Conservation (phyloP, 2,113 vertebrate genomes). For the Sinosuthora webbiana region DNA sequence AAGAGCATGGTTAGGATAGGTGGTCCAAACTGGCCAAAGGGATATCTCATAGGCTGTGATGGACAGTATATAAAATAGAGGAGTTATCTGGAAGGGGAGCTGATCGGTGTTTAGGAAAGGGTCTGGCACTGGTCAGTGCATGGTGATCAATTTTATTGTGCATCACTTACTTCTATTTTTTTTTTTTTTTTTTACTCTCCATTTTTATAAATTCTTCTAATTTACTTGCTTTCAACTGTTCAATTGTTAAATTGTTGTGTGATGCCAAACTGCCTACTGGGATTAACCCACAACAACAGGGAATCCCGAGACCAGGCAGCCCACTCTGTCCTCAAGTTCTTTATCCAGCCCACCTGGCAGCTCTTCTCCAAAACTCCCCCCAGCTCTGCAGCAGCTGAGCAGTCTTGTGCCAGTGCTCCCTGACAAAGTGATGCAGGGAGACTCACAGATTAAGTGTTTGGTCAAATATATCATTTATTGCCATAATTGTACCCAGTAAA, state of each 20-base stretch:
- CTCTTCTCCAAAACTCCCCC: not conserved
- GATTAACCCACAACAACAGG: not conserved
- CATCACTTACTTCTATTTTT: not conserved
- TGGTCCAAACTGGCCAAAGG: not conserved
- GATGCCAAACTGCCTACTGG: not conserved
- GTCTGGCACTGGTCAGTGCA: accelerated
- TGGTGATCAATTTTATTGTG: not conserved
- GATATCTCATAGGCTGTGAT: not conserved
- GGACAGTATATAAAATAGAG: not conserved
- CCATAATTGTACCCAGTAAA: not conserved
- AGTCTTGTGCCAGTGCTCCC: not conserved
- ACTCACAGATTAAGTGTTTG: not conserved
- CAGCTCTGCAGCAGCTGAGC: not conserved
- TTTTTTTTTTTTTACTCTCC: too few relatives aligned
- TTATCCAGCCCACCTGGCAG: not conserved
- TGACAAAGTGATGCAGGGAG: not conserved
- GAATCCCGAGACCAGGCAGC: not conserved
- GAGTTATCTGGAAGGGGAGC: not conserved
- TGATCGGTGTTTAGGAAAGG: accelerated
- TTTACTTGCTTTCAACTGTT: not conserved
- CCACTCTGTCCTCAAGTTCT: not conserved
- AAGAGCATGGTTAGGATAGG: not conserved
- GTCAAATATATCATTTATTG: not conserved
- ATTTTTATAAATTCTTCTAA: not conserved
- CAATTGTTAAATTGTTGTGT: not conserved